Percentiles rank a stretch among this genome's conserved stretches.
These are phyloP conservation scores for Orthonyx spaldingii DNA, from an alignment of 2,113 vertebrate genomes.

Conservation along the genomic window DNA sequence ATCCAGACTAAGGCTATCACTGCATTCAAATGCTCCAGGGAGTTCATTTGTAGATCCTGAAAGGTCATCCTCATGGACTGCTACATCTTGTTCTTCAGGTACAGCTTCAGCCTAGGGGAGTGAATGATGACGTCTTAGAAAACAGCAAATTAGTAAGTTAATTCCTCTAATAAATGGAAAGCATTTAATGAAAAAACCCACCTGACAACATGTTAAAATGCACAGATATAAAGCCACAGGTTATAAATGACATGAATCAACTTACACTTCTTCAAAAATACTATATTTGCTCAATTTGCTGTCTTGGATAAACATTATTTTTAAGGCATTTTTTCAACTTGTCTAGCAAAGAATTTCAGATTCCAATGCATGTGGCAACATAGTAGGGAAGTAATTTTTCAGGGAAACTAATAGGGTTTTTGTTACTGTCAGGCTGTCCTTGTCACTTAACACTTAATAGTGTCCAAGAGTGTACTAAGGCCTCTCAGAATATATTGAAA, in stretches of 20 bases:
- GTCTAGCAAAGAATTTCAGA: neutral
- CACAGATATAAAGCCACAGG: neutral
- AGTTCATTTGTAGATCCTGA: constrained; percentile 82
- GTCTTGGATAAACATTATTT: neutral
- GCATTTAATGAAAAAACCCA: neutral
- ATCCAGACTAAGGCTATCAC: constrained; percentile 80
- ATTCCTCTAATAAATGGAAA: neutral
- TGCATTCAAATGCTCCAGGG: constrained; percentile 78
- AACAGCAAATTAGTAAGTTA: neutral
- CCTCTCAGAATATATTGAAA: neutral
- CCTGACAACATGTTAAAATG: neutral
- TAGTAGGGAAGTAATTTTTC: neutral
- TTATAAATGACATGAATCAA: neutral
- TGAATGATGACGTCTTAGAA: constrained; percentile 24
- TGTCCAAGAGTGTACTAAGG: neutral
- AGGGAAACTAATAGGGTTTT: neutral
- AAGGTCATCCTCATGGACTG: constrained; percentile 80
- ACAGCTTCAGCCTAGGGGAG: constrained; percentile 67
- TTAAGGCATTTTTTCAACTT: neutral
- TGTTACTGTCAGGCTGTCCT: neutral
- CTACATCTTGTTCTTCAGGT: constrained; percentile 78
- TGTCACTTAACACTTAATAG: neutral
- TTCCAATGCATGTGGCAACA: neutral
- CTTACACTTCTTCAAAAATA: neutral
- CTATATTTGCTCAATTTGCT: neutral